A percentile compares a stretch with the other conserved stretches of the same genome.
These are phyloP conservation scores for Pao palembangensis DNA, from an alignment of 2,113 vertebrate species.

Conservation along the genomic window DNA sequence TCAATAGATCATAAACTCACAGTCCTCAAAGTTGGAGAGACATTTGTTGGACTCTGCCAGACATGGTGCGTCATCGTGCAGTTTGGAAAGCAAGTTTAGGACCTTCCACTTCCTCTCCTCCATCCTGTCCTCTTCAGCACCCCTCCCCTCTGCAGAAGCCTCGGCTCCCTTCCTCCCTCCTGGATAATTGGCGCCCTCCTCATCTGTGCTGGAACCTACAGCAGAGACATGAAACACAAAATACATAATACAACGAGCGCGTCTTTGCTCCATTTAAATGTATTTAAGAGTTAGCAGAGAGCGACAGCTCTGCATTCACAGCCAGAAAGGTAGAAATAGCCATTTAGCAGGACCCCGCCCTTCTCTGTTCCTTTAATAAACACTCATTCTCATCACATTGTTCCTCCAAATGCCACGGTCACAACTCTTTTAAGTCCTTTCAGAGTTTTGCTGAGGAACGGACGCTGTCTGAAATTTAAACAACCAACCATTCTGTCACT, in stretches of 20 bases:
- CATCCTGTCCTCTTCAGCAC: constrained; percentile 21
- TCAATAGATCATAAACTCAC: constrained; percentile 50
- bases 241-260: background rate
- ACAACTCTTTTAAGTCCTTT: constrained; percentile 44
- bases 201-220: constrained; percentile 29
- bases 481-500: constrained; percentile 51
- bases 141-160: constrained; percentile 4
- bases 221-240: constrained; percentile 9
- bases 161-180: background rate
- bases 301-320: constrained; percentile 18
- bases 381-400: constrained; percentile 44
- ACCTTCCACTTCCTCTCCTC: constrained; percentile 57
- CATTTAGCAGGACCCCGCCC: constrained; percentile 32
- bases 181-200: constrained; percentile 27
- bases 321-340: constrained; percentile 20
- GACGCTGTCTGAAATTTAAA: constrained; percentile 48
- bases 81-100: constrained; percentile 65
- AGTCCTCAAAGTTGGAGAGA: constrained; percentile 64
- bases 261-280: background rate
- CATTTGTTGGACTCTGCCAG: constrained; percentile 14
- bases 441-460: constrained; percentile 34
- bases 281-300: background rate
- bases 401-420: constrained; percentile 46
- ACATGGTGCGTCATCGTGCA: constrained; percentile 39
- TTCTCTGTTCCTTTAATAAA: constrained; percentile 34